Conservation (phyloP, 2,888 invertebrate genomes). For the Bimastos eiseni region DNA sequence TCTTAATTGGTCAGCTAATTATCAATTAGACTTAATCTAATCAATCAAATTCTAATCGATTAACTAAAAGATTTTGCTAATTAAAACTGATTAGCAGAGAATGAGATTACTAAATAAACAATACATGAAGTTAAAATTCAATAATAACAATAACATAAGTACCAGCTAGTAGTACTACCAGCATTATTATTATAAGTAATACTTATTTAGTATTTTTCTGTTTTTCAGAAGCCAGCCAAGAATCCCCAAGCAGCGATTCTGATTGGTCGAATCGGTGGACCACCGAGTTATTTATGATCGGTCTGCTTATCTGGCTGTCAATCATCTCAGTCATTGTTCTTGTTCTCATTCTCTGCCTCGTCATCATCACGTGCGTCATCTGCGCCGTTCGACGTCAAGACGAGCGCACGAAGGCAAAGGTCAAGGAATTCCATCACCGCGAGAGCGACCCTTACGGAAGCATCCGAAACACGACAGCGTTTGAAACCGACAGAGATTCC, state of each 20-base stretch:
- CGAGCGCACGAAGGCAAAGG: neutral
- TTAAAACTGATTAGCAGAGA: no score
- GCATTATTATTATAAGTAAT: neutral
- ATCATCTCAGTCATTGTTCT: conserved; percentile 2
- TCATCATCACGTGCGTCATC: neutral
- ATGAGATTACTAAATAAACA: neutral
- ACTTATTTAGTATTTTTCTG: neutral
- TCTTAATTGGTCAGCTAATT: no score
- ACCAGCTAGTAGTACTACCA: neutral
- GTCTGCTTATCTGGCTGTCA: neutral
- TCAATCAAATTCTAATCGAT: no score
- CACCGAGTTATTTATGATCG: conserved; percentile 21
- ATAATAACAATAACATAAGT: neutral
- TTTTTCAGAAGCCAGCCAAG: neutral
- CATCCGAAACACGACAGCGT: neutral
- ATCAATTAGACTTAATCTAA: no score
- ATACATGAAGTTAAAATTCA: neutral
- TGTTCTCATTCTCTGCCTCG: neutral
- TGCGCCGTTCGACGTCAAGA: neutral
- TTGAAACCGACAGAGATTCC: neutral
- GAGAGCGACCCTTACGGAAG: neutral
- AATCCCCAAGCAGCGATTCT: neutral
- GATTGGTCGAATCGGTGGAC: conserved; percentile 9
- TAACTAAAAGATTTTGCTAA: no score
- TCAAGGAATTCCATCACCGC: conserved; percentile 19